Evolutionary conservation across 2,888 invertebrate genomes (phyloP).

Genomic region (Automeris io): DNA sequence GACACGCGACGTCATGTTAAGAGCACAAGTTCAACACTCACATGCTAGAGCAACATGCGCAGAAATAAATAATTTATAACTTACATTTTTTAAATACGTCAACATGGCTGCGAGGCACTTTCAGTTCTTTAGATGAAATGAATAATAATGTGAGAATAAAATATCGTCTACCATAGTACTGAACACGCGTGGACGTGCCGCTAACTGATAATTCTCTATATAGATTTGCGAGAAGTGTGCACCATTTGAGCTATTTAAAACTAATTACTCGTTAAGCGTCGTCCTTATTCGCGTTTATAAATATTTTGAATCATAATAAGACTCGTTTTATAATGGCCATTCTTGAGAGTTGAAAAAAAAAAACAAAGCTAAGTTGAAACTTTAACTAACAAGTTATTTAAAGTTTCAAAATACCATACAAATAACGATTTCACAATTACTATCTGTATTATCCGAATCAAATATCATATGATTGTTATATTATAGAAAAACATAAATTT

Average conservation of each 20-base stretch:
- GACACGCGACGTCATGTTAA: conserved; percentile 1
- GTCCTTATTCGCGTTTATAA: conserved; percentile 28
- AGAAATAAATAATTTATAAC: conserved; percentile 17
- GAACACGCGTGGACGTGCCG: conserved; percentile 33
- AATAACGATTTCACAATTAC: too few species aligned
- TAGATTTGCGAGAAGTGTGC: conserved; percentile 35
- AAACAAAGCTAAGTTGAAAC: too few species aligned
- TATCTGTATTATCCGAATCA: too few species aligned
- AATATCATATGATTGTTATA: too few species aligned
- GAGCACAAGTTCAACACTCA: not conserved
- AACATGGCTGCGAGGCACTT: conserved; percentile 27
- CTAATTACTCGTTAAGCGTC: conserved; percentile 29
- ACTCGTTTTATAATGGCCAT: not conserved
- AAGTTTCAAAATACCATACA: too few species aligned
- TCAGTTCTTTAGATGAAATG: conserved; percentile 6
- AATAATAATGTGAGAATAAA: conserved; percentile 21
- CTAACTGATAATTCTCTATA: conserved; percentile 48
- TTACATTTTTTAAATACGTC: conserved; percentile 52
- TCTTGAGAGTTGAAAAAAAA: too few species aligned
- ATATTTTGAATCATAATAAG: conserved; percentile 23
- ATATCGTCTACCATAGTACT: conserved; percentile 27
- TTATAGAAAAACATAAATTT: too few species aligned
- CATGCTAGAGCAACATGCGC: conserved; percentile 1
- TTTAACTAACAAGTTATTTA: too few species aligned
- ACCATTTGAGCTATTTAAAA: conserved; percentile 31